These are phyloP conservation scores for Nycticebus coucang DNA, from an alignment of 2,113 vertebrate genomes.

Conservation along the genomic window DNA sequence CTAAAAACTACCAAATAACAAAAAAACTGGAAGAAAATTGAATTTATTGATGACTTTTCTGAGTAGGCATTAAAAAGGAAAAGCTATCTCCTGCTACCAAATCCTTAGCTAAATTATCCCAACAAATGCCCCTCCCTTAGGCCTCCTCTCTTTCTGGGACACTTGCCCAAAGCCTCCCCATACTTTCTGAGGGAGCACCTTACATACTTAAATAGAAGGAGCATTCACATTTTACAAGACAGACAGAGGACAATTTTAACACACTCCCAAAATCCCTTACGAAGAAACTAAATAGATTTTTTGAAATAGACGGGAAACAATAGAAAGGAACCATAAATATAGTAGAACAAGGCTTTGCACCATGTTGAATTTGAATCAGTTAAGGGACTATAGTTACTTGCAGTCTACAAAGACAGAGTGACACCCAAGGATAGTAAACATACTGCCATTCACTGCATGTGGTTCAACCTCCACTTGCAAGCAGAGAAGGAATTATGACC, in stretches of 20 bases:
- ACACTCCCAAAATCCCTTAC: not conserved
- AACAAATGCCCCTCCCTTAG: not conserved
- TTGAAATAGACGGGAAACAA: not conserved
- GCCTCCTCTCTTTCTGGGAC: not conserved
- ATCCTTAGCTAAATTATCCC: too few species aligned
- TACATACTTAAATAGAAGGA: not conserved
- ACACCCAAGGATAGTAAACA: not conserved
- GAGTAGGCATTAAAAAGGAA: not conserved
- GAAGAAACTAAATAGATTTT: not conserved
- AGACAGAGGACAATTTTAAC: not conserved
- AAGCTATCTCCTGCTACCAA: not conserved
- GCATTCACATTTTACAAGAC: not conserved
- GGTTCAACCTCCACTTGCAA: not conserved
- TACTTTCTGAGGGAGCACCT: not conserved
- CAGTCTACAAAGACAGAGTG: not conserved
- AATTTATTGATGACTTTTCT: not conserved
- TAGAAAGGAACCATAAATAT: not conserved
- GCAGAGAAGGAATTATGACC: not conserved
- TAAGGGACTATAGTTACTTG: not conserved
- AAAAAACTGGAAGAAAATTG: not conserved
- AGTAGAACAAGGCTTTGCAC: not conserved
- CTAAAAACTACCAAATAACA: not conserved
- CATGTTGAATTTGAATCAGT: not conserved
- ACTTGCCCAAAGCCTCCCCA: too few species aligned
- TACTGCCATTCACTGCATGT: not conserved